Evolutionary conservation across 2,797 vertebrate genomes (phyloP).

Genomic region (Xenentodon cancila): DNA sequence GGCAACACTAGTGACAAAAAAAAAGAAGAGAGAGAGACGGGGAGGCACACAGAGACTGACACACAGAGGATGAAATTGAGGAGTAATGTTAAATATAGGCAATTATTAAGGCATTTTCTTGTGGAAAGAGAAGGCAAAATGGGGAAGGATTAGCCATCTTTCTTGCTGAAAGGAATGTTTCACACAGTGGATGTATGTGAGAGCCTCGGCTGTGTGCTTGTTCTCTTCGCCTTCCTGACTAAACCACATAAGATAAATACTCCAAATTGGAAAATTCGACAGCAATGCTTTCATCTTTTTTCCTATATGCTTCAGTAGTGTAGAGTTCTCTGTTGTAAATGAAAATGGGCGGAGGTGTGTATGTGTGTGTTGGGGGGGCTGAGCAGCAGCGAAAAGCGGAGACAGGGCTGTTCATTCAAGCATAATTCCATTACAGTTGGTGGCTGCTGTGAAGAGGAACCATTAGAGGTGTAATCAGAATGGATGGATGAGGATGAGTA

Average conservation of each 20-base stretch:
- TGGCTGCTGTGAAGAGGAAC: constrained; percentile 75
- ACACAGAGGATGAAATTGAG: constrained; percentile 19
- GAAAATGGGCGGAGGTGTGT: constrained; percentile 31
- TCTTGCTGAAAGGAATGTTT: constrained; percentile 6
- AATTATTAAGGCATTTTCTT: constrained; percentile 44
- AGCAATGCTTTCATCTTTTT: constrained; percentile 18
- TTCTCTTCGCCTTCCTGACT: constrained; percentile 28
- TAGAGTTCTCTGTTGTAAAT: constrained; percentile 45
- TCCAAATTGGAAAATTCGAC: constrained; percentile 42
- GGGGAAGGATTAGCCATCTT: constrained; percentile 28
- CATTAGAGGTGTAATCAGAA: constrained; percentile 79
- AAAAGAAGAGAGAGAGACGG: constrained; percentile 21
- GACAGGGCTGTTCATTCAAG: constrained; percentile 68
- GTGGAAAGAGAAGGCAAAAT: constrained; percentile 18
- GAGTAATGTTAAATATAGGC: constrained; percentile 40
- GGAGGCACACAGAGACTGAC: constrained; percentile 31
- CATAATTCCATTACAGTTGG: constrained; percentile 78
- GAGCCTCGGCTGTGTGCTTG: constrained; percentile 22
- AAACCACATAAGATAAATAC: constrained; percentile 42
- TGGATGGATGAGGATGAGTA: constrained; percentile 68
- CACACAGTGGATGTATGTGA: constrained; percentile 24
- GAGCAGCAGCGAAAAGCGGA: constrained; percentile 31
- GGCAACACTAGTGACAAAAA: constrained; percentile 47
- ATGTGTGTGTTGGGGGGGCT: background rate
- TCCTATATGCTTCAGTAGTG: constrained; percentile 9